phyloP scores from a whole-genome alignment of 2,797 vertebrate species.

The Naso thynnoides region DNA sequence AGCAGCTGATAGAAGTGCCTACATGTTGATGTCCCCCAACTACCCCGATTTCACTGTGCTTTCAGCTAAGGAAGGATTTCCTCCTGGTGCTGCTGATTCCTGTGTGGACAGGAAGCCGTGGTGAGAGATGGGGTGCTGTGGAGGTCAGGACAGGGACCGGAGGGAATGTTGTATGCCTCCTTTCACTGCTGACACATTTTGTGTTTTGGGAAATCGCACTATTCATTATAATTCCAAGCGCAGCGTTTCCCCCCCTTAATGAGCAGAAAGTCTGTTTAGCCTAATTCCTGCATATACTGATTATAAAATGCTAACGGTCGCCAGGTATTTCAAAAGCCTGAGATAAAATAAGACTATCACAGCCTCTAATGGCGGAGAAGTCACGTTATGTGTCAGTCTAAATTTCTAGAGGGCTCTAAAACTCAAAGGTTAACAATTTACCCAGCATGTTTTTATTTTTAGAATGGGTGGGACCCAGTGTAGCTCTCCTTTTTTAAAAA shows the following conservation, averaged over 20 bases:
- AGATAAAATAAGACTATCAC: neutral
- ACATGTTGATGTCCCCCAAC: conserved; percentile 44
- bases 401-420: neutral
- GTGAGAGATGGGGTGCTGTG: conserved; percentile 72
- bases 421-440: neutral
- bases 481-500: neutral
- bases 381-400: neutral
- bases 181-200: conserved; percentile 27
- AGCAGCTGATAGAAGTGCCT: conserved; percentile 67
- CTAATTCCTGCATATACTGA: neutral
- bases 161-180: conserved; percentile 9
- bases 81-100: conserved; percentile 80
- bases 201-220: conserved; percentile 3
- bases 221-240: neutral
- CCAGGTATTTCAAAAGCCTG: neutral
- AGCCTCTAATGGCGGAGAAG: neutral
- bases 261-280: neutral
- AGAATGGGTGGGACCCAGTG: neutral
- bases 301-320: conserved; percentile 1
- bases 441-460: neutral
- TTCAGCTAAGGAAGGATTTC: conserved; percentile 83
- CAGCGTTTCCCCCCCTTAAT: neutral
- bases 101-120: conserved; percentile 80
- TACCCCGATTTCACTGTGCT: conserved; percentile 63
- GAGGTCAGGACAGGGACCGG: conserved; percentile 46